Evolutionary conservation across 1,140 invertebrate genomes (phyloP), one percentile per base, ranked within the genome.

Genomic region (Drosophila mayri): DNA sequence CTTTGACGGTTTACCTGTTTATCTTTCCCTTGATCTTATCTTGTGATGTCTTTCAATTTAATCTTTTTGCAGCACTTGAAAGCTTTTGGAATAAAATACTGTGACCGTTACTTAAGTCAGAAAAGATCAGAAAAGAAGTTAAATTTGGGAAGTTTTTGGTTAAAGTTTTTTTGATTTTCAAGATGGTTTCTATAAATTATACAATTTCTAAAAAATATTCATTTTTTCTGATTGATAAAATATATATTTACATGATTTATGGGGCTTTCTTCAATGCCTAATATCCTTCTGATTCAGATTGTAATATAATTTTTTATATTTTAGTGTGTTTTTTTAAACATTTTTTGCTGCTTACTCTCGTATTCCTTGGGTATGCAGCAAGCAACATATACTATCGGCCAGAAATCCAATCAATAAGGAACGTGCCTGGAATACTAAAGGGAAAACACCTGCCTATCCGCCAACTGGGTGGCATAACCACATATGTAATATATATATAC

Each of bases 371-470:
- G 58, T 74, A 74, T 74, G 40, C 74, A 37, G 46, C 11, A 30
- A 30, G 25, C 73, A n/a, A 28, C 30, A 22, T 18, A 22, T 14
- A 30, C 68, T 72, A 59, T 66, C 68, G 66, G 66, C 38, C 64
- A 54, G 30, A 52, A 67, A 66, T 35, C 46, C 50, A 76, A 35
- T 67, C 30, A 44, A 54, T 47, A 41, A 46, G 62, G 11, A 54
- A 76, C 63, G 74, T 76, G 74, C 3, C 49, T 11, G 37, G 49
- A 40, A 49, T 76, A 14, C 10, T 37, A 76, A 76, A 49, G 16
- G 11, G 7, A 60, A 67, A 76, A 68, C 73, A 76, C 74, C 74
- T 76, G 63, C 18, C 35, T 7, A n/a, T 5, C 22, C 28, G 4
- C 25, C 25, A 25, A 25, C 25, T 25, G 62, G 52, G 64, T 79